A percentile compares a stretch with the other conserved stretches of the same genome.
Conservation (phyloP, 2,113 vertebrate species). For the Mola mola region DNA sequence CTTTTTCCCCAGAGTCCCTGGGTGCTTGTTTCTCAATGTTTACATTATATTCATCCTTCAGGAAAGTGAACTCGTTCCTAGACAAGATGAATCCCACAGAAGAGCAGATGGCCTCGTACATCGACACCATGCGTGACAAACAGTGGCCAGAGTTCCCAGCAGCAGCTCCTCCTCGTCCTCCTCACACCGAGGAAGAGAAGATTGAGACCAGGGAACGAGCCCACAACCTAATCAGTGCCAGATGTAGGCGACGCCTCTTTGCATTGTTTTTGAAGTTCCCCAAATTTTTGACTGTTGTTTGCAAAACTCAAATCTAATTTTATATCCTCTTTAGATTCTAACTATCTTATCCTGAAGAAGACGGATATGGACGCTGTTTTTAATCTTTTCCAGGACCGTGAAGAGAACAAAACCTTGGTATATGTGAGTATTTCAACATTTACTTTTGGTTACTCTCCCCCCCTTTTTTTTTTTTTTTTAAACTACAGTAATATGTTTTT, state of each 20-base stretch:
- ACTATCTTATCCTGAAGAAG: conserved; percentile 74
- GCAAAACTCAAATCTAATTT: conserved; percentile 1
- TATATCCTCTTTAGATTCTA: conserved; percentile 66
- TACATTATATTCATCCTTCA: conserved; percentile 42
- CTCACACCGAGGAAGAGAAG: conserved; percentile 70
- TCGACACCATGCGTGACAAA: conserved; percentile 68
- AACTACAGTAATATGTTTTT: background rate
- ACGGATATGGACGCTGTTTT: conserved; percentile 74
- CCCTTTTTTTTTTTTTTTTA: background rate
- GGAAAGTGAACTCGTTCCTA: conserved; percentile 78
- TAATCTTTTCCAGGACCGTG: conserved; percentile 77
- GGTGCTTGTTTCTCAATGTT: no score
- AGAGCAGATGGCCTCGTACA: conserved; percentile 66
- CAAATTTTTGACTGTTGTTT: background rate
- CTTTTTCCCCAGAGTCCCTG: background rate
- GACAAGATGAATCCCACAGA: conserved; percentile 76
- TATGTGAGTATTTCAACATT: conserved; percentile 72
- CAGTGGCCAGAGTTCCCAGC: conserved; percentile 68
- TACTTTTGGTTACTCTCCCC: background rate
- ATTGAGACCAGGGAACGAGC: conserved; percentile 70
- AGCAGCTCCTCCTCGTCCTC: background rate
- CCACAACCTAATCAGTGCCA: conserved; percentile 70
- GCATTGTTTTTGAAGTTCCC: background rate
- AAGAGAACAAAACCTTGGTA: conserved; percentile 80
- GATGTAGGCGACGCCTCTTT: conserved; percentile 56